Percentiles rank a stretch among this genome's conserved stretches.
Conservation (phyloP, 2,888 invertebrate species). For the Sphaerophoria taeniata region DNA sequence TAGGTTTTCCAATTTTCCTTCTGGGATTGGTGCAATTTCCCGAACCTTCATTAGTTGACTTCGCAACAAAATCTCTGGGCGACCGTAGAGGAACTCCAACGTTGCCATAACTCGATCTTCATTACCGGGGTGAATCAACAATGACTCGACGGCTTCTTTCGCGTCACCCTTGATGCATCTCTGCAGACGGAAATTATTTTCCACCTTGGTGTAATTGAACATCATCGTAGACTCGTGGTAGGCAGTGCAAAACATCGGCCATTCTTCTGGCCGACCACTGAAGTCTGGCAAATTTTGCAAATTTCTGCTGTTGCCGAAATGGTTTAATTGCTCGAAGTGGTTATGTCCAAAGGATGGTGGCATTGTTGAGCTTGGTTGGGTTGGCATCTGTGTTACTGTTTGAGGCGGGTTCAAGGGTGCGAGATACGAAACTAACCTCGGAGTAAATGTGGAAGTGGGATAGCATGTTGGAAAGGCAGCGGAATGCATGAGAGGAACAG, state of each 20-base stretch:
- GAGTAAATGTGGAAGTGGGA: too few relatives aligned
- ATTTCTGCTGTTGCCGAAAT: too few relatives aligned
- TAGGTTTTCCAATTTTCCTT: not conserved
- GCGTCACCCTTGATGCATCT: constrained; percentile 15
- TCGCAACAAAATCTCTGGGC: not conserved
- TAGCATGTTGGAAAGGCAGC: too few relatives aligned
- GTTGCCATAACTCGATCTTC: constrained; percentile 11
- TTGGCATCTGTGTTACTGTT: too few relatives aligned
- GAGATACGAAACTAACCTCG: too few relatives aligned
- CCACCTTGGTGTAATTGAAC: constrained; percentile 3
- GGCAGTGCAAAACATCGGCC: not conserved
- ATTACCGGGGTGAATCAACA: not conserved
- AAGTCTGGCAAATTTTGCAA: too few relatives aligned
- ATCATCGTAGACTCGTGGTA: not conserved
- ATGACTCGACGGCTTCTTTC: not conserved
- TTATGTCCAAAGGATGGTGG: too few relatives aligned
- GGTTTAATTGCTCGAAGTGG: too few relatives aligned
- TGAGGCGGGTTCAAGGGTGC: too few relatives aligned
- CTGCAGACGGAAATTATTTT: constrained; percentile 10
- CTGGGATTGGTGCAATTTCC: not conserved
- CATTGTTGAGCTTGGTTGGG: too few relatives aligned
- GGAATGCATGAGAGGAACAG: too few relatives aligned
- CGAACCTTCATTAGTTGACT: constrained; percentile 8
- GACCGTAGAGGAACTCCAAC: constrained; percentile 12
- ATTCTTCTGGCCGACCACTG: too few relatives aligned